phyloP scores from a whole-genome alignment of 2,888 invertebrate species.

The Acrobasis suavella region DNA sequence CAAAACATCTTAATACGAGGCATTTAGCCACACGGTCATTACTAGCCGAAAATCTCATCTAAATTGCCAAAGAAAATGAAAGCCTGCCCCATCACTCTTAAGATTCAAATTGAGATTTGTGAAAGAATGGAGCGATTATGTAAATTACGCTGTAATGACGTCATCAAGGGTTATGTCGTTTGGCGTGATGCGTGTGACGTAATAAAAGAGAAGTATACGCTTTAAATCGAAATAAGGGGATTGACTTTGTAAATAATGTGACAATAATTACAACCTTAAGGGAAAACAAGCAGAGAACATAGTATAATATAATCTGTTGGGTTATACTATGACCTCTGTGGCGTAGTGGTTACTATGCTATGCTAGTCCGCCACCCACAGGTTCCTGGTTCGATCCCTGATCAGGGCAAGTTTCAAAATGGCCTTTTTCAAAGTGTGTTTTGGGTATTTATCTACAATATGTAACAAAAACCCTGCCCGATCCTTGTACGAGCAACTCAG shows the following conservation, averaged over 20 bases:
- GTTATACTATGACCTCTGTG: no score
- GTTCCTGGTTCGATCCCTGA: no score
- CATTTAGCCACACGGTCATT: conserved; percentile 45
- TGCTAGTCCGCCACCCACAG: no score
- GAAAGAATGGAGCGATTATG: conserved; percentile 58
- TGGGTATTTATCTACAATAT: no score
- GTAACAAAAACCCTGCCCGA: no score
- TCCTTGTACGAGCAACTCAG: no score
- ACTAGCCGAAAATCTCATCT: conserved; percentile 35
- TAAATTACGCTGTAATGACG: conserved; percentile 67
- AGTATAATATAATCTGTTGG: no score
- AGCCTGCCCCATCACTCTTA: conserved; percentile 32
- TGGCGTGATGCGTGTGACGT: conserved; percentile 55
- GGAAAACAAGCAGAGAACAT: neutral
- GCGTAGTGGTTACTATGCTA: no score
- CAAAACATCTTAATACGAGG: conserved; percentile 52
- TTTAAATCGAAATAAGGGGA: conserved; percentile 6
- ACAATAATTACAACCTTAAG: neutral
- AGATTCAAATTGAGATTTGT: conserved; percentile 36
- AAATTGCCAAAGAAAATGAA: conserved; percentile 29
- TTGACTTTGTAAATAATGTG: conserved; percentile 6
- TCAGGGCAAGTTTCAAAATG: no score
- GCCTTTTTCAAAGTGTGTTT: no score
- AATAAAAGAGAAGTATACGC: conserved; percentile 56
- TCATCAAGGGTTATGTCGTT: conserved; percentile 64